Conservation (phyloP, 2,113 vertebrate species). For the Gavialis gangeticus region DNA sequence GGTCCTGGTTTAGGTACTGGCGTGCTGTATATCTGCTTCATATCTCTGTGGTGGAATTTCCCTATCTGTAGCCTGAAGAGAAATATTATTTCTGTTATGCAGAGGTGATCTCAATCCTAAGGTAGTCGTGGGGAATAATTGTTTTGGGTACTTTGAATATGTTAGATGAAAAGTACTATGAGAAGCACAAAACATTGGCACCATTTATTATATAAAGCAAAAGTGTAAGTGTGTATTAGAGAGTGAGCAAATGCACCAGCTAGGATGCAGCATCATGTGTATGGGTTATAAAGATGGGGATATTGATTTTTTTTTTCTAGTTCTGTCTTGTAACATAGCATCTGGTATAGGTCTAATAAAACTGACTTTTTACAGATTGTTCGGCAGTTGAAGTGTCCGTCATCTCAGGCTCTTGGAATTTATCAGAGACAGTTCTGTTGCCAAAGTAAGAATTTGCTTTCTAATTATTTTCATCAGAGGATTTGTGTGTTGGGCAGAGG, state of each 20-base stretch:
- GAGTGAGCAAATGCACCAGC: neutral
- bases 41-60: neutral
- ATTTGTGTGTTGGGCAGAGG: neutral
- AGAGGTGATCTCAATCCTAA: neutral
- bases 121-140: neutral
- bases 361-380: slow-evolving; percentile 71
- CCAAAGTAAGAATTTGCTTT: slow-evolving; percentile 76
- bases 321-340: slow-evolving; percentile 12
- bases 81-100: neutral
- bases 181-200: neutral
- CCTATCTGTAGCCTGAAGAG: neutral
- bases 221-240: neutral
- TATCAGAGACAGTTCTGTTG: slow-evolving; percentile 78
- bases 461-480: slow-evolving; percentile 4
- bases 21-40: neutral
- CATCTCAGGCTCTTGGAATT: slow-evolving; percentile 68
- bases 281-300: slow-evolving; percentile 22
- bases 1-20: neutral
- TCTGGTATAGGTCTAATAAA: slow-evolving; percentile 12
- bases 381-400: slow-evolving; percentile 67
- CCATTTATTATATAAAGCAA: neutral
- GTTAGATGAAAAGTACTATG: neutral
- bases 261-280: neutral
- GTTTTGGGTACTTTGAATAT: neutral
- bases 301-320: slow-evolving; percentile 19